Evolutionary conservation across 2,797 vertebrate genomes (phyloP), one percentile per base, ranked within the genome.

Genomic region (Nyctalus aviator): DNA sequence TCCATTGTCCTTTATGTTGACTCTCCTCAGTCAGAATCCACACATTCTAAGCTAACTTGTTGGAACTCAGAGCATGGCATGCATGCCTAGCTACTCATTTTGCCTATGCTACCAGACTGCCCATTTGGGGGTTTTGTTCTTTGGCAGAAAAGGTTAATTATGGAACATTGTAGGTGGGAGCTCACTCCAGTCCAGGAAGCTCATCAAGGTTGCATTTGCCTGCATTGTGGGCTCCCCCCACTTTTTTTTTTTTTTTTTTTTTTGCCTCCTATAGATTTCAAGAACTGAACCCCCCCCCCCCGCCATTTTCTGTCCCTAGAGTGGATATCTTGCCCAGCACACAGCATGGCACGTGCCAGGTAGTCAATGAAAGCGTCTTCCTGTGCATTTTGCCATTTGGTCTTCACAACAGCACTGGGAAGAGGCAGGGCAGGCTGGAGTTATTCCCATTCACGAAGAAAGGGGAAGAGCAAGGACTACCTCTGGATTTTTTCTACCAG

Each of bases 81-180:
- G 57, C 71, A 68, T 44, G 48, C n/a, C 50, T 55, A 53, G 23
- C 55, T 81, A 79, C 55, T 96, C 84, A 89, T 87, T 88, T 92
- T 73, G 23, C 59, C 21, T 44, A 11, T 14, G 8, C 44, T 75
- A 12, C 66, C 11, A 37, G 73, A 79, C 13, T 64, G 35, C 84
- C 71, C n/a, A 0, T 83, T 83, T 68, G 23, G 11, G 13, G 12
- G n/a, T 30, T 93, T 83, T 90, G 37, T 91, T 72, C 69, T 84
- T 91, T 25, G 37, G 44, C 27, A 69, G 59, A 46, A 92, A 94
- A 93, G 44, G 37, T 50, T 50, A 35, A 73, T 75, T 66, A 71
- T 37, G 25, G 57, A 88, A 37, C 57, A 59, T 46, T 35, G 10
- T 69, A 13, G 48, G n/a, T 73, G 44, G 7, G 23, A 82, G 57